Conservation (phyloP, 2,113 vertebrate genomes). For the Apistogramma diplotaenia region DNA sequence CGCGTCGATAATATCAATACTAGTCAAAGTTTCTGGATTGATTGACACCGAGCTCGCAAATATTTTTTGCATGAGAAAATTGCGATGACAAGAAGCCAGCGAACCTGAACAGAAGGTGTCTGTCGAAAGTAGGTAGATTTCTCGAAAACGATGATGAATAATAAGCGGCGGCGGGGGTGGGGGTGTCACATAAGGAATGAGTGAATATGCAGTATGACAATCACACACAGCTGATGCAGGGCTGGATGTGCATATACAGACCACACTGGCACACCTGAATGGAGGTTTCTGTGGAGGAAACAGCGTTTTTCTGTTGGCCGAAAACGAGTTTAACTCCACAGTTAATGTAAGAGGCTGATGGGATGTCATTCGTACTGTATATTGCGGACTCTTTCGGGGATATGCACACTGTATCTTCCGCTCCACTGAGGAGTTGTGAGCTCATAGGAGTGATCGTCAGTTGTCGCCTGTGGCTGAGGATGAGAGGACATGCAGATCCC, state of each 20-base stretch:
- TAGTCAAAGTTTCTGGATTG: slow-evolving; percentile 21
- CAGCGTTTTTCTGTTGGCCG: neutral
- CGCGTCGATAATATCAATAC: neutral
- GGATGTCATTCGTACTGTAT: neutral
- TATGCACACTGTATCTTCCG: neutral
- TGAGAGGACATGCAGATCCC: slow-evolving; percentile 27
- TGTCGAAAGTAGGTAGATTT: neutral
- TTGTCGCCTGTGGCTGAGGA: slow-evolving; percentile 34
- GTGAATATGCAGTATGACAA: neutral
- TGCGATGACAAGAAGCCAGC: neutral
- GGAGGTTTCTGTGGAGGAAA: neutral
- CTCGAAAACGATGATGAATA: neutral
- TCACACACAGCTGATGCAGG: neutral
- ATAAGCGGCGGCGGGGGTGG: neutral
- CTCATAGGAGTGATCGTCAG: slow-evolving; percentile 11
- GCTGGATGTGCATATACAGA: neutral
- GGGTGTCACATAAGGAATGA: neutral
- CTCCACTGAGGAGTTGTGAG: slow-evolving; percentile 37
- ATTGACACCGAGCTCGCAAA: neutral
- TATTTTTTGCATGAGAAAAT: neutral
- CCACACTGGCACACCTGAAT: slow-evolving; percentile 17
- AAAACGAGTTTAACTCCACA: neutral
- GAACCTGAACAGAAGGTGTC: neutral
- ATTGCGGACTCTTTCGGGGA: neutral
- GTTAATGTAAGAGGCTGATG: neutral